Percentiles rank a stretch among this genome's conserved stretches.
Evolutionary conservation across 2,113 vertebrate genomes (phyloP).

Genomic region (Rhadina sibilatrix): DNA sequence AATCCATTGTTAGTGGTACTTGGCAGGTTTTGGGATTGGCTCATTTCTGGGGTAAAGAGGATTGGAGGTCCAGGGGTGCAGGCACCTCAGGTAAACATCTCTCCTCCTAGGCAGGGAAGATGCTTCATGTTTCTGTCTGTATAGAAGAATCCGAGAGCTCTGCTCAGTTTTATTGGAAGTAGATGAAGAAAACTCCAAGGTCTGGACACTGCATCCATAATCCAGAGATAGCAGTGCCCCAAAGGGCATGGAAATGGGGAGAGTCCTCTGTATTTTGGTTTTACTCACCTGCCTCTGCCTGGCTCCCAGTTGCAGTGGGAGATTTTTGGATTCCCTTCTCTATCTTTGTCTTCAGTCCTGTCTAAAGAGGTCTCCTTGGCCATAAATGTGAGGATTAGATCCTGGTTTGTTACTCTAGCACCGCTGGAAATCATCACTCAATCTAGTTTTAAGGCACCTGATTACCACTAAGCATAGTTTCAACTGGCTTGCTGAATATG

Average conservation of each 20-base stretch:
- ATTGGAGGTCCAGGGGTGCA: neutral
- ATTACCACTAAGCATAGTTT: neutral
- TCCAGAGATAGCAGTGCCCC: neutral
- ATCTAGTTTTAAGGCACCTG: neutral
- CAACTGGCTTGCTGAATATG: neutral
- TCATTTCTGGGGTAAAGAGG: neutral
- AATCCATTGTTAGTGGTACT: neutral
- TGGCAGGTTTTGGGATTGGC: neutral
- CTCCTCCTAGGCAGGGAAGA: neutral
- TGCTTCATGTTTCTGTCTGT: neutral
- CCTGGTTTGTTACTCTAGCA: neutral
- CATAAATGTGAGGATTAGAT: neutral
- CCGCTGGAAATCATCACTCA: neutral
- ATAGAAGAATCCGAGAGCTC: accelerated
- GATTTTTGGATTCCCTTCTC: neutral
- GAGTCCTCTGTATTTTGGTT: neutral
- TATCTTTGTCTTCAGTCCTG: accelerated
- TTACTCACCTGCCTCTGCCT: neutral
- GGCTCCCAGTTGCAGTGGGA: accelerated
- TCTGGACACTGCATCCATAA: neutral
- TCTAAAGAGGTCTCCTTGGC: neutral
- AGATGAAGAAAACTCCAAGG: neutral
- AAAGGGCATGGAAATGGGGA: neutral
- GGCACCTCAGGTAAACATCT: neutral
- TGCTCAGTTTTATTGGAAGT: neutral